These are phyloP conservation scores for Apus apus DNA, from an alignment of 2,113 vertebrate species.

Conservation along the genomic window DNA sequence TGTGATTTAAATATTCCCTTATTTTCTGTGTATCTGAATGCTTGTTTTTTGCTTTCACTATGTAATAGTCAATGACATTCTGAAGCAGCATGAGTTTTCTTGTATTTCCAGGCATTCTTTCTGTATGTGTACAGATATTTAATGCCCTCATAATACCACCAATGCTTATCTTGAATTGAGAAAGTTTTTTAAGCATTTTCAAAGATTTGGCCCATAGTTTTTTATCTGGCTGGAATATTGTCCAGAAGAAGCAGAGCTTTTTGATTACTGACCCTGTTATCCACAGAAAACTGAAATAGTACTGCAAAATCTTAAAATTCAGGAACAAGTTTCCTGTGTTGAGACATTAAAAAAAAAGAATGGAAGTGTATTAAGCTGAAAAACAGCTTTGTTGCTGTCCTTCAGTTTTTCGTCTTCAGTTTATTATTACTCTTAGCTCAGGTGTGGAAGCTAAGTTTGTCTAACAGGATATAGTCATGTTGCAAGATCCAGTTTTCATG, in stretches of 20 bases:
- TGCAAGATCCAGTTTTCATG: not conserved
- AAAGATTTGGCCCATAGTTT: not conserved
- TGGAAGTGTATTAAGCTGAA: not conserved
- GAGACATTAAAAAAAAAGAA: not conserved
- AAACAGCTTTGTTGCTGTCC: not conserved
- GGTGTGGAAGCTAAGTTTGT: not conserved
- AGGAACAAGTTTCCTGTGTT: not conserved
- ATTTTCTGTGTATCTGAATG: not conserved
- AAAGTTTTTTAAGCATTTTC: not conserved
- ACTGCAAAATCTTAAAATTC: not conserved
- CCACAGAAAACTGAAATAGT: not conserved
- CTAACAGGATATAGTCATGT: not conserved
- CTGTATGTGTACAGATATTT: not conserved
- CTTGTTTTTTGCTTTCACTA: not conserved
- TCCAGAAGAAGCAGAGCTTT: not conserved
- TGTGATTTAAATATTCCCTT: not conserved
- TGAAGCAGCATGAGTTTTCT: not conserved
- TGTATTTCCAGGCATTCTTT: not conserved
- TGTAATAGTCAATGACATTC: not conserved
- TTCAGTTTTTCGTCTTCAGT: not conserved
- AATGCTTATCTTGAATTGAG: not conserved
- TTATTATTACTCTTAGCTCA: not conserved
- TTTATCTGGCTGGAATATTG: not conserved
- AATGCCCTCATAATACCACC: not conserved
- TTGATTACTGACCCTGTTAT: not conserved